Evolutionary conservation across 2,797 vertebrate genomes (phyloP).

Genomic region (Sebastes vulpes): DNA sequence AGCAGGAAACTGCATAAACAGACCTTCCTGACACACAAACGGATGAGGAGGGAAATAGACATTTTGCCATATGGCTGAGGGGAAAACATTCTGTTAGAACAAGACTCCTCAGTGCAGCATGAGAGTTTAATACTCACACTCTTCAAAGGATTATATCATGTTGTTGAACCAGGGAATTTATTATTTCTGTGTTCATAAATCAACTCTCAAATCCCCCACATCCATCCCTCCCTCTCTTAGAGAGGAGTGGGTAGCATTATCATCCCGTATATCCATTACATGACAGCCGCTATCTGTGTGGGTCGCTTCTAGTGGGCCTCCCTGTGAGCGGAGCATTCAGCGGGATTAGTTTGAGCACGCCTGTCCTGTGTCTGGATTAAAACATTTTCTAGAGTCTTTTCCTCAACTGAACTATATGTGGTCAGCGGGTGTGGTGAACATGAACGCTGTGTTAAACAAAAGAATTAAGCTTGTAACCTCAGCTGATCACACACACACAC

Average conservation of each 20-base stretch:
- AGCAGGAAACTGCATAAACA: constrained; percentile 68
- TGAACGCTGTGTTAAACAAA: constrained; percentile 20
- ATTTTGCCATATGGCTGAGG: constrained; percentile 34
- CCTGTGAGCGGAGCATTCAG: constrained; percentile 71
- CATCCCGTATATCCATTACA: constrained; percentile 68
- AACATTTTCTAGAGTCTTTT: constrained; percentile 76
- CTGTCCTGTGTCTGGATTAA: constrained; percentile 75
- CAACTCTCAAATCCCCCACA: constrained; percentile 49
- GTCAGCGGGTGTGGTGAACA: constrained; percentile 27
- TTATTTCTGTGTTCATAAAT: constrained; percentile 48
- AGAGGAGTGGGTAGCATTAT: constrained; percentile 54
- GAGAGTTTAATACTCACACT: constrained; percentile 17
- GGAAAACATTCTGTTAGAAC: constrained; percentile 10
- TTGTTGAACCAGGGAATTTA: constrained; percentile 30
- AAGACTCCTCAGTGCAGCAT: not conserved
- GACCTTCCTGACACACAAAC: constrained; percentile 39
- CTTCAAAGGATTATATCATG: constrained; percentile 43
- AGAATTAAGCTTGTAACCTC: not conserved
- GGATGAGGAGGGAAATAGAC: not conserved
- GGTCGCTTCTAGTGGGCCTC: constrained; percentile 33
- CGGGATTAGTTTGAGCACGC: constrained; percentile 71
- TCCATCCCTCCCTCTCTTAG: constrained; percentile 3
- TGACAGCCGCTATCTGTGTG: constrained; percentile 28
- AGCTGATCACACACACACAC: constrained; percentile 9
- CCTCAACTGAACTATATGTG: constrained; percentile 43